phyloP scores from a whole-genome alignment of 2,888 invertebrate species.

The Zhengitettix transpicula region DNA sequence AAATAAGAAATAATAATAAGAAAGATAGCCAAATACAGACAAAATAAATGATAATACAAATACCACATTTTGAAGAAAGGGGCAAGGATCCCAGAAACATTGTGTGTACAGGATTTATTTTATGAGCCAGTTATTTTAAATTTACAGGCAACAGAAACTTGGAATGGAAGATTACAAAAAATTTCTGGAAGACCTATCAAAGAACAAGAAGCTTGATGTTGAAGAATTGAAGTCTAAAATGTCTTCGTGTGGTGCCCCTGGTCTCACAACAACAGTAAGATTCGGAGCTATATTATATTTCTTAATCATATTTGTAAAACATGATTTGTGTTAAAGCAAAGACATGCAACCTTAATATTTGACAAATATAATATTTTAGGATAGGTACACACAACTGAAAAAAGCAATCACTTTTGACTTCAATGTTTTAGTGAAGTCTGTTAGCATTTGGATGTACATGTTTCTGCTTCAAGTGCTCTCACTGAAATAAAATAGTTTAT shows the following conservation, averaged over 20 bases:
- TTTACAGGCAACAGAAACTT: slow-evolving; percentile 42
- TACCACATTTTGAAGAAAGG: no score
- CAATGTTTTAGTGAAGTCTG: slow-evolving; percentile 3
- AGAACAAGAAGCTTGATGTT: slow-evolving; percentile 63
- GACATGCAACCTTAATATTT: not conserved
- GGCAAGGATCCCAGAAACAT: no score
- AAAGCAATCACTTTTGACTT: slow-evolving; percentile 4
- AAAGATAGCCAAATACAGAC: no score
- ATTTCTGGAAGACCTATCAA: slow-evolving; percentile 71
- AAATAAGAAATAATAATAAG: no score
- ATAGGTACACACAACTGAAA: not conserved
- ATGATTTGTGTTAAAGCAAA: no score
- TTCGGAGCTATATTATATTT: not conserved
- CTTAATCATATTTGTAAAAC: no score
- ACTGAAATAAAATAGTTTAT: no score
- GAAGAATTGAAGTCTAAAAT: slow-evolving; percentile 66
- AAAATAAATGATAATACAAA: no score
- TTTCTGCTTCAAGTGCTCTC: no score
- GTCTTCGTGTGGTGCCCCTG: slow-evolving; percentile 64
- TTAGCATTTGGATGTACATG: no score
- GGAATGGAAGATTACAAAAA: slow-evolving; percentile 62
- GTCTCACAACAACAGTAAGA: slow-evolving; percentile 24
- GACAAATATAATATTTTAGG: not conserved
- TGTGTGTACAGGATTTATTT: no score
- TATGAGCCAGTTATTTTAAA: not conserved